Base-by-base conservation (phyloP, 2,888 invertebrate genomes). In the Pomacea canaliculata region DNA sequence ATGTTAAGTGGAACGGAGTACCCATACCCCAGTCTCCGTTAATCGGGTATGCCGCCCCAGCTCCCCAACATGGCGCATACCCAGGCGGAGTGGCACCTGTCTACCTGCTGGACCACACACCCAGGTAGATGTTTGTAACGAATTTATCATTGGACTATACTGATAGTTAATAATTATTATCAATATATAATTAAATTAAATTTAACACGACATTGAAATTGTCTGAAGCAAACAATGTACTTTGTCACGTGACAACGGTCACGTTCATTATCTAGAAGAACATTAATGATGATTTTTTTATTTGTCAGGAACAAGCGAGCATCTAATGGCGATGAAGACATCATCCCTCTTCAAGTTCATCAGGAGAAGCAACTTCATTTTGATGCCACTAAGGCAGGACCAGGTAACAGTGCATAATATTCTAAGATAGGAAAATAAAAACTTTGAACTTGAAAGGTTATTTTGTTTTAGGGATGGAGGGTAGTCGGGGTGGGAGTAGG, bases 271-370 rank as follows among this genome's bases (percentile, higher is more conserved):
- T 1, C 37, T 5, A 3, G 37, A 37, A 37, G 37, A 37, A 37
- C 1, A 37, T 37, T 37, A 1, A 5, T 37, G 3, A 0, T 37
- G 3, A 0, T 37, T 37, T 37, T 37, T 37, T 37, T 56, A 56
- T 63, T 12, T 63, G 1, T 18, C 63, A 63, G 63, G 19, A 63
- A 19, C 27, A 27, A 19, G 10, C 63, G 95, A 68, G 94, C 95
- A 19, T 92, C 94, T 63, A 90, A 95, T 76, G 96, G 96, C 89
- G 94, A 94, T 76, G 71, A n/a, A 51, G 78, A 75, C 12, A 63
- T 78, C n/a, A 78, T 78, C 13, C 78, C 78, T 19, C 65, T 78
- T 5, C 75, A 49, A 49, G 78, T 78, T 49, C 71, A 70, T 19
- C 71, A 78, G 23, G 75, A 78, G 37, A 78, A 78, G 65, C 69